A percentile compares a stretch with the other conserved stretches of the same genome.
phyloP scores from a whole-genome alignment of 2,888 invertebrate species.

The Mesorhabditis sp. region DNA sequence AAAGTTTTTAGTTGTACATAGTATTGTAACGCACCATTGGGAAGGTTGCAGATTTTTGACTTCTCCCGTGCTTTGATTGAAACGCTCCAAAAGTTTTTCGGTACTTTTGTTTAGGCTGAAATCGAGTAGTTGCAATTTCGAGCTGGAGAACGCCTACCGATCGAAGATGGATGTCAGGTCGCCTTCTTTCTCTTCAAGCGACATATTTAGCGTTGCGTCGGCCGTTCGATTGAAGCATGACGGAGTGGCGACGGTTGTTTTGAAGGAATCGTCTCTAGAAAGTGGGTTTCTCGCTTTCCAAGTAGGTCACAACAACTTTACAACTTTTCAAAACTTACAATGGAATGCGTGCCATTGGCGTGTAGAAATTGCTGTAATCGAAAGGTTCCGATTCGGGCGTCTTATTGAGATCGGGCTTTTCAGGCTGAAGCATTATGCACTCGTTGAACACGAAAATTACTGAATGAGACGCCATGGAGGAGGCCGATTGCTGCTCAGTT shows the following conservation, averaged over 20 bases:
- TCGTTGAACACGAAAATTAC: no score
- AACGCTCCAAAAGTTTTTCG: no score
- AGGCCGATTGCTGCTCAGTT: no score
- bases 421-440: no score
- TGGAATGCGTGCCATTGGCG: neutral
- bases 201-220: neutral
- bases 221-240: neutral
- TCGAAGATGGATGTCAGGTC: neutral
- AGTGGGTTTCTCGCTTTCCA: neutral
- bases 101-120: no score
- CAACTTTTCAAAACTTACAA: neutral
- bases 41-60: neutral
- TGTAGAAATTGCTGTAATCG: neutral
- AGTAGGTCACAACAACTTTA: no score
- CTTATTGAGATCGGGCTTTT: neutral
- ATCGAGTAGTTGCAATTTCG: neutral
- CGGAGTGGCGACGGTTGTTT: neutral
- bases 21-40: neutral
- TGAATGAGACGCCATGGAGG: no score
- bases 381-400: constrained; percentile 1
- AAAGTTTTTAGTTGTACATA: neutral
- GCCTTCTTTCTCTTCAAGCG: neutral
- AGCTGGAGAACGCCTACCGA: neutral
- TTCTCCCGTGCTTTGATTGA: no score
- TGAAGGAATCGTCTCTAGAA: constrained; percentile 4